Base-by-base conservation (phyloP, 2,888 invertebrate species). In the Callimorpha dominula region DNA sequence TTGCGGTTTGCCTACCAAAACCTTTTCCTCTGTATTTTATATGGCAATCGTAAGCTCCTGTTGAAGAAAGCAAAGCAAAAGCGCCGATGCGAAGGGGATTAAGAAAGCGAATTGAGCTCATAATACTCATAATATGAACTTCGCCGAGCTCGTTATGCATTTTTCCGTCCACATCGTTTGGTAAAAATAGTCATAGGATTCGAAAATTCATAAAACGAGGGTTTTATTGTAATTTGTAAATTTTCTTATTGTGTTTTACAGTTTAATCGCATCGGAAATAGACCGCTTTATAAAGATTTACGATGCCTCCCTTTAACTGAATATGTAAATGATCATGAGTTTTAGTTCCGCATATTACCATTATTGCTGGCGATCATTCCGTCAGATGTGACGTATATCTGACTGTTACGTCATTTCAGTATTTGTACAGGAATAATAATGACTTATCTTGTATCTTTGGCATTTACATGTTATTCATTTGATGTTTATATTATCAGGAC, bases 281-380 rank as follows among this genome's bases (percentile, higher is more conserved):
- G 2, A 9, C 12, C 40, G 40, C 73, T 43, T 75, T 57, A 57
- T 3, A 14, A 65, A 62, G 71, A 71, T 71, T 75, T 73, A 74
- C 71, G 67, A 67, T 70, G 62, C 57, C 68, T 72, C 40, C 63
- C 73, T 71, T 68, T 66, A 65, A 52, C 64, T 57, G 76, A 68
- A 77, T 81, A 81, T 79, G 80, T 69, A 81, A 84, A 84, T 79
- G 77, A 57, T 40, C 64, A 62, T 42, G 63, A 71, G 50, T 71
- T 66, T 71, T 65, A 68, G 68, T 65, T 49, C 40, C 68, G 31
- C 43, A 49, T 40, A 60, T 68, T 65, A 65, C 42, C 71, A 57
- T 70, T 64, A 74, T 73, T 67, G 75, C 52, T 73, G 70, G 67
- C 75, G 67, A 78, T 83, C 75, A 69, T 71, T 69, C 67, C 69